phyloP scores from a whole-genome alignment of 2,113 vertebrate species.

The Aegithalos caudatus region DNA sequence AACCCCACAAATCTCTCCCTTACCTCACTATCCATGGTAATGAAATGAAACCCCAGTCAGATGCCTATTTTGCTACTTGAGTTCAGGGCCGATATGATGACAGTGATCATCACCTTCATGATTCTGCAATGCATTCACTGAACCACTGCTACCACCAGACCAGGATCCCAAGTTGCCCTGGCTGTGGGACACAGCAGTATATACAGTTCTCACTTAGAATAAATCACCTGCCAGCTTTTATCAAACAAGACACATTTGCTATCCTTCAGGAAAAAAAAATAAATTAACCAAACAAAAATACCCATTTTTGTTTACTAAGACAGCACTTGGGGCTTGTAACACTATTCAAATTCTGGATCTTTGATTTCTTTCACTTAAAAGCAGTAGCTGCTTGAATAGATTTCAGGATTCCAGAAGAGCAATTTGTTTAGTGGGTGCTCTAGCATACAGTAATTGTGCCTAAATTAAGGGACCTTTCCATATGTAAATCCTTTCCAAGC shows the following conservation, averaged over 20 bases:
- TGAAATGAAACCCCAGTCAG: background rate
- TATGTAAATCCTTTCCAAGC: background rate
- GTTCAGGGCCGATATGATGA: background rate
- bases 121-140: background rate
- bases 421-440: background rate
- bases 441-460: background rate
- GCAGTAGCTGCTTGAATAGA: background rate
- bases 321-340: background rate
- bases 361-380: background rate
- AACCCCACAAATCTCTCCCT: background rate
- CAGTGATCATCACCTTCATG: background rate
- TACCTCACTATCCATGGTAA: background rate
- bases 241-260: background rate
- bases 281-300: background rate
- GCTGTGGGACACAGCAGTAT: background rate
- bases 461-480: background rate
- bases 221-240: background rate
- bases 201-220: fast-evolving
- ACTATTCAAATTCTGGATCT: background rate
- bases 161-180: background rate
- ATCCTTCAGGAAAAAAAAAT: background rate
- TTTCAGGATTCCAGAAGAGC: background rate
- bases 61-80: background rate
- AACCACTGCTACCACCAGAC: background rate
- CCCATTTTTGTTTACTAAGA: background rate